phyloP scores from a whole-genome alignment of 2,888 invertebrate genomes.

The Exephanes ischioxanthus region DNA sequence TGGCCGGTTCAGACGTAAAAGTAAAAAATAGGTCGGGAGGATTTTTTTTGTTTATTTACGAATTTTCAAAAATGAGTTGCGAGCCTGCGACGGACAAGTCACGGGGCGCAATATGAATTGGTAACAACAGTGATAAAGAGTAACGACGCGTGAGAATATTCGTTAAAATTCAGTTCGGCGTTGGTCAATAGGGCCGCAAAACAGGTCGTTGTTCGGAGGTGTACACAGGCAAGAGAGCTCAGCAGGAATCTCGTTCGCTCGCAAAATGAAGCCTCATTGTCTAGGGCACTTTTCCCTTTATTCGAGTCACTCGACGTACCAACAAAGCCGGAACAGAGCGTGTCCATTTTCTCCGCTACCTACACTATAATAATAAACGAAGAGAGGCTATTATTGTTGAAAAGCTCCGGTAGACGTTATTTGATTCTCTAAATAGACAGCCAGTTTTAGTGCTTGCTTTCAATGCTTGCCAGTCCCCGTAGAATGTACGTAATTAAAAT shows the following conservation, averaged over 20 bases:
- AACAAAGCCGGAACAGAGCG: conserved; percentile 48
- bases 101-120: background rate
- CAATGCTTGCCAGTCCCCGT: conserved; percentile 10
- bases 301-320: conserved; percentile 41
- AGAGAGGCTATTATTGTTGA: conserved; percentile 53
- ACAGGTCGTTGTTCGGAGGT: background rate
- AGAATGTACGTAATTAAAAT: conserved; percentile 12
- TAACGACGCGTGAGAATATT: background rate
- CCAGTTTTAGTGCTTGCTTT: conserved; percentile 24
- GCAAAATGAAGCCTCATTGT: conserved; percentile 44
- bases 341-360: conserved; percentile 37
- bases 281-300: conserved; percentile 37
- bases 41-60: background rate
- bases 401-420: conserved; percentile 42
- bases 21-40: background rate
- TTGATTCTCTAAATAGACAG: conserved; percentile 41
- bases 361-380: conserved; percentile 52
- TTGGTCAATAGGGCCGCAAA: conserved; percentile 10
- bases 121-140: background rate
- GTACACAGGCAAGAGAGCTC: background rate
- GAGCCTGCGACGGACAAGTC: background rate
- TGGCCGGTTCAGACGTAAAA: background rate
- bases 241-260: conserved; percentile 18
- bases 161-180: conserved; percentile 3
- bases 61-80: background rate